Conservation (phyloP, 2,113 vertebrate species). For the Takifugu bimaculatus region DNA sequence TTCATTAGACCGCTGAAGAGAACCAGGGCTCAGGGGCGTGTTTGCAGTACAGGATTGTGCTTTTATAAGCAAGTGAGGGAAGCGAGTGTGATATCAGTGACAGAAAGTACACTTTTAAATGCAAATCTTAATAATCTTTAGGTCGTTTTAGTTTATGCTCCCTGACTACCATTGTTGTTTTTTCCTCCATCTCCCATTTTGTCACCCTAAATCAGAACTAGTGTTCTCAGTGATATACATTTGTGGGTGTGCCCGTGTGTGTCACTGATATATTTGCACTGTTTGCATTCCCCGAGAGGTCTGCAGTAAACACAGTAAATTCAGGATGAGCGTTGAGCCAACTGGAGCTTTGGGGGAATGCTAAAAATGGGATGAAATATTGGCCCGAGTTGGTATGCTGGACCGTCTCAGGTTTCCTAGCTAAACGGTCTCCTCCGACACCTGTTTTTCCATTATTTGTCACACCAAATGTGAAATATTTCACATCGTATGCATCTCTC, state of each 20-base stretch:
- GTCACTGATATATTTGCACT: conserved; percentile 69
- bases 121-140: conserved; percentile 12
- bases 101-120: conserved; percentile 14
- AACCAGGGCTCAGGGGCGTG: conserved; percentile 40
- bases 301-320: conserved; percentile 73
- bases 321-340: conserved; percentile 54
- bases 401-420: conserved; percentile 47
- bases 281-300: conserved; percentile 67
- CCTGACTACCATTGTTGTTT: conserved; percentile 1
- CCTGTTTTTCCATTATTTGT: conserved; percentile 44
- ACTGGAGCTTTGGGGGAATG: conserved; percentile 47
- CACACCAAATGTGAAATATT: conserved; percentile 35
- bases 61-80: no score
- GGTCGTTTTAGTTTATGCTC: conserved; percentile 9
- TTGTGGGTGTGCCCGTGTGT: conserved; percentile 21
- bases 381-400: conserved; percentile 34
- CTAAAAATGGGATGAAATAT: conserved; percentile 61
- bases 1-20: conserved; percentile 65
- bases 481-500: conserved; percentile 18
- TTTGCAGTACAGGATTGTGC: no score
- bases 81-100: not conserved
- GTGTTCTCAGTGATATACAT: conserved; percentile 8
- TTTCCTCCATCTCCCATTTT: conserved; percentile 5
- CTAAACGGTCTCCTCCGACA: conserved; percentile 28
- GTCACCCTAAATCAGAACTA: conserved; percentile 14